Conservation (phyloP, 2,113 vertebrate species). For the Pituophis catenifer region DNA sequence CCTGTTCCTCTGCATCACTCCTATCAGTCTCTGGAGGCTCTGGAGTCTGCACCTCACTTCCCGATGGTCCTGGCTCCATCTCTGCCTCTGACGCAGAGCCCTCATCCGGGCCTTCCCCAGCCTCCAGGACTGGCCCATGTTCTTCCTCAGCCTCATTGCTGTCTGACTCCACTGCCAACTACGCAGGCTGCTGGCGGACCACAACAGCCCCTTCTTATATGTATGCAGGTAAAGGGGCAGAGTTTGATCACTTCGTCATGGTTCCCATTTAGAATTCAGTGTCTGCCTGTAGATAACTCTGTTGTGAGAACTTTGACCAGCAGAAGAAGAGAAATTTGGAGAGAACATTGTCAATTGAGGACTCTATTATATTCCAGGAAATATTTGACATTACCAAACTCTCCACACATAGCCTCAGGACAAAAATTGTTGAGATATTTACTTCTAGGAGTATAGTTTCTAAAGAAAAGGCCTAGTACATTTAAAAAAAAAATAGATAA, state of each 20-base stretch:
- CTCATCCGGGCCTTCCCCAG: too few relatives aligned
- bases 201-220: background rate
- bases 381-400: background rate
- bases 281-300: background rate
- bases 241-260: background rate
- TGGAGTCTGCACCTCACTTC: too few relatives aligned
- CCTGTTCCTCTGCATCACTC: too few relatives aligned
- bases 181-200: too few relatives aligned
- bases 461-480: background rate
- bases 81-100: too few relatives aligned
- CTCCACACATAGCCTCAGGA: background rate
- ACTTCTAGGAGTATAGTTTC: background rate
- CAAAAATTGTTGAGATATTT: background rate
- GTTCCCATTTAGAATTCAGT: background rate
- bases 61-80: too few relatives aligned
- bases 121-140: too few relatives aligned
- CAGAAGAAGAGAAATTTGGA: background rate
- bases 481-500: background rate
- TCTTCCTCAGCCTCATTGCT: too few relatives aligned
- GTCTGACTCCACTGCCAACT: too few relatives aligned
- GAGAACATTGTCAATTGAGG: background rate
- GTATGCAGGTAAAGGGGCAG: background rate
- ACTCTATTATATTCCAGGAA: background rate
- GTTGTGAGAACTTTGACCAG: background rate
- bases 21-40: too few relatives aligned